Evolutionary conservation across 1,140 invertebrate species (phyloP), one percentile per base, ranked within the genome.

Genomic region (Calephelis nemesis): DNA sequence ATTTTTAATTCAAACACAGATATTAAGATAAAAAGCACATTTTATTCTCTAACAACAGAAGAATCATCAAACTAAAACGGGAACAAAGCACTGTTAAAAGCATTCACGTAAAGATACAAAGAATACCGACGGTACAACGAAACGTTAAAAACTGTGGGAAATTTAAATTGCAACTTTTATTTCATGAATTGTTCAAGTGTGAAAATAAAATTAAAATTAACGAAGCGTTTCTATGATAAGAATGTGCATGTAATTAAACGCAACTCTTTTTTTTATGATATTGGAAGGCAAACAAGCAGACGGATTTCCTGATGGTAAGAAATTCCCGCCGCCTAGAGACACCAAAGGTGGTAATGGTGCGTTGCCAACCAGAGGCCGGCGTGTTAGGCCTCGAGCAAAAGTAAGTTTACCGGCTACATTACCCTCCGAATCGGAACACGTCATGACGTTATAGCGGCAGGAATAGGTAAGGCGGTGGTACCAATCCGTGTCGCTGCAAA

Each of bases 121-220:
- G 65, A 50, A 58, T 19, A 58, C 65, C 65, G 65, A 66, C 65
- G 40, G 30, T 11, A 30, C 49, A 66, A 49, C 47, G 48, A 58
- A 58, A 45, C 39, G 58, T 47, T 64, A 64, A 66, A 54, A 45
- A 54, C 49, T 66, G 65, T 19, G 65, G 52, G 52, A 52, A 66
- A 54, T 66, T 54, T 30, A 30, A 50, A 50, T 39, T 48, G 47
- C 47, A 47, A 64, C 45, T 58, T 58, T 39, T 54, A 54, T 54
- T 54, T 54, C 15, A 58, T 58, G 54, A 58, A 58, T 58, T 58
- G 54, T 58, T 58, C 19, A 30, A 58, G 62, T 54, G 65, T 69
- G 67, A 47, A 54, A 69, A 73, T 70, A 76, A 78, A 73, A 58
- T 58, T 58, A 58, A 58, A 58, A 58, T 39, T 58, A 58, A 58